phyloP scores from a whole-genome alignment of 2,888 invertebrate genomes.

The Drosophila colorata region DNA sequence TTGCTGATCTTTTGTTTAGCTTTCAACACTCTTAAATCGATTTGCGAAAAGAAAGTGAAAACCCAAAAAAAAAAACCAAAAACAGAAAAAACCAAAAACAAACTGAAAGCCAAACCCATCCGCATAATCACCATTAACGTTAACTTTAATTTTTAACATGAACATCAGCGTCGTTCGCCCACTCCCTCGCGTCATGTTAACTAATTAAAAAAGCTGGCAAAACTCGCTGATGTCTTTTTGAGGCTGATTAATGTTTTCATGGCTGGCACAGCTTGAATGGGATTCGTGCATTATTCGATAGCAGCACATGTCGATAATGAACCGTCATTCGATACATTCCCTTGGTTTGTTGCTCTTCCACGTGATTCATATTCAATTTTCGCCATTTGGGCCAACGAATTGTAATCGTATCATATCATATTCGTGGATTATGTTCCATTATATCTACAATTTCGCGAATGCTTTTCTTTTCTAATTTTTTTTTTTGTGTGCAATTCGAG shows the following conservation, averaged over 20 bases:
- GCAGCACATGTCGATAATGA: constrained; percentile 36
- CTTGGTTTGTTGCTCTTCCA: background rate
- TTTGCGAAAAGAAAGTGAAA: constrained; percentile 51
- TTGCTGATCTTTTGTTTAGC: constrained; percentile 35
- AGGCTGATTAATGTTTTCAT: constrained; percentile 51
- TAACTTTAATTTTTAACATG: constrained; percentile 18
- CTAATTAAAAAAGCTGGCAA: constrained; percentile 51
- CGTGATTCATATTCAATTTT: constrained; percentile 39
- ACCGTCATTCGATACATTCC: constrained; percentile 23
- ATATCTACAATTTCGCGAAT: constrained; percentile 27
- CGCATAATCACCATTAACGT: constrained; percentile 19
- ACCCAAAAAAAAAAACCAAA: constrained; percentile 23
- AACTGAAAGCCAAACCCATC: constrained; percentile 13
- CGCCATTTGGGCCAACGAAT: constrained; percentile 32
- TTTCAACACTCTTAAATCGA: constrained; percentile 44
- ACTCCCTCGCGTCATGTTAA: constrained; percentile 49
- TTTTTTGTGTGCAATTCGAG: constrained; percentile 28
- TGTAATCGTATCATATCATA: constrained; percentile 27
- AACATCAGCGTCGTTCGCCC: constrained; percentile 11
- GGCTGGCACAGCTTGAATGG: constrained; percentile 18
- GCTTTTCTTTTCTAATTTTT: background rate
- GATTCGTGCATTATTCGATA: constrained; percentile 24
- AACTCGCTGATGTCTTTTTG: constrained; percentile 42
- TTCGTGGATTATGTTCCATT: constrained; percentile 23
- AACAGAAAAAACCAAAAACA: background rate